Percentiles rank a stretch among this genome's conserved stretches.
Evolutionary conservation across 2,888 invertebrate species (phyloP).

Genomic region (Drosophila macrospina): DNA sequence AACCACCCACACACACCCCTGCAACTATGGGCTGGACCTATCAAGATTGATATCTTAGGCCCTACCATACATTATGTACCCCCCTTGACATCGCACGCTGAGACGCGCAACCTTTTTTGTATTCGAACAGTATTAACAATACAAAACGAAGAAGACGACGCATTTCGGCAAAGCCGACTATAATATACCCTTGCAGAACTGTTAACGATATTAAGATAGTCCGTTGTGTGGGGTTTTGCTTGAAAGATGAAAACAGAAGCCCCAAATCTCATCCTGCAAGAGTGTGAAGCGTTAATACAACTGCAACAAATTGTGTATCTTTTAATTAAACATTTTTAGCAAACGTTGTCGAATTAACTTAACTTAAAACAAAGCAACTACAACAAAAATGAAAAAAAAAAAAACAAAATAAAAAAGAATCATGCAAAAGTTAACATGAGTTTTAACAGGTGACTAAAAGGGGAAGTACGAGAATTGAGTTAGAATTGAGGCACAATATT

Average conservation of each 20-base stretch:
- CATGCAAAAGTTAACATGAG: conserved; percentile 62
- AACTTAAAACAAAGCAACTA: conserved; percentile 18
- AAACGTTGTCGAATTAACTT: conserved; percentile 65
- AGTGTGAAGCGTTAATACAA: conserved; percentile 23
- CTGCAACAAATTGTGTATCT: conserved; percentile 10
- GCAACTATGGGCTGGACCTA: conserved; percentile 53
- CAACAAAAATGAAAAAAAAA: neutral
- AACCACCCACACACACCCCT: conserved; percentile 13
- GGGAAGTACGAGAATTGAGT: conserved; percentile 15
- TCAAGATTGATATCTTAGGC: conserved; percentile 34
- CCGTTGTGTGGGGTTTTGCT: no score
- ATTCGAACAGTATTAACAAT: conserved; percentile 57
- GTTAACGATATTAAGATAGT: neutral
- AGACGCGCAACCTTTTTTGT: conserved; percentile 39
- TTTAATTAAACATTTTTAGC: conserved; percentile 62
- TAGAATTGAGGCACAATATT: conserved; percentile 61
- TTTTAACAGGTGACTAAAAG: conserved; percentile 40
- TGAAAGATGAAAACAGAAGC: no score
- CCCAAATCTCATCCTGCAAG: conserved; percentile 9
- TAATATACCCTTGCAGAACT: conserved; percentile 44
- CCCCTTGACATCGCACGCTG: conserved; percentile 29
- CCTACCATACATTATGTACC: conserved; percentile 18
- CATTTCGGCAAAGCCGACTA: conserved; percentile 28
- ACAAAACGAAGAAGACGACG: conserved; percentile 7
- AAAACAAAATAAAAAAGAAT: conserved; percentile 3